Conservation (phyloP, 1,140 invertebrate species). For the Mamestra configurata region DNA sequence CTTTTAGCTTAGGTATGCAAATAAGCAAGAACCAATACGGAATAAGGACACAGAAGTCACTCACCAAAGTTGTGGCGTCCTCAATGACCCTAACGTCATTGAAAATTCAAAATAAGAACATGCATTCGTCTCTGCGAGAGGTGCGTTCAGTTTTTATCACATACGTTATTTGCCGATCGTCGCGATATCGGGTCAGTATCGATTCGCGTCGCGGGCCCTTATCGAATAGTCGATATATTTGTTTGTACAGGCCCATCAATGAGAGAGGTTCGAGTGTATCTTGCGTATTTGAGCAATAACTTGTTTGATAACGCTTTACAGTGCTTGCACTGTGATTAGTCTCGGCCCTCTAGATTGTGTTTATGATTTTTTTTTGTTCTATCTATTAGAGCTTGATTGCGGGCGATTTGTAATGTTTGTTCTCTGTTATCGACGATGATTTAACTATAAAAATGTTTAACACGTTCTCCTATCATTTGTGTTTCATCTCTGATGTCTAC, state of each 20-base stretch:
- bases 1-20: too few species aligned
- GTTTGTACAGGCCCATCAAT: constrained; percentile 82
- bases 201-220: constrained; percentile 72
- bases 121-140: constrained; percentile 50
- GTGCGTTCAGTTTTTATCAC: constrained; percentile 76
- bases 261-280: constrained; percentile 78
- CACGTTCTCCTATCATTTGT: constrained; percentile 27
- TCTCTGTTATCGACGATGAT: constrained; percentile 29
- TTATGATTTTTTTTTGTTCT: constrained; percentile 78
- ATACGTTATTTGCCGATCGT: constrained; percentile 75
- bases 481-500: not conserved
- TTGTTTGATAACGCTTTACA: constrained; percentile 82
- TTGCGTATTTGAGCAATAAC: constrained; percentile 85
- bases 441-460: constrained; percentile 36
- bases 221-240: constrained; percentile 86
- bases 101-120: constrained; percentile 32
- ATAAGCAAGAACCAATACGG: not conserved
- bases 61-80: constrained; percentile 13
- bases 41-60: constrained; percentile 7
- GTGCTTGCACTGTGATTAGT: constrained; percentile 79
- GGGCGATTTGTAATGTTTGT: constrained; percentile 48
- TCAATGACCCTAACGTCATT: constrained; percentile 19
- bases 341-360: constrained; percentile 72
- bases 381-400: constrained; percentile 74
- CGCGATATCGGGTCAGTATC: constrained; percentile 80